Conservation (phyloP, 2,113 vertebrate genomes). For the Pollachius pollachius region DNA sequence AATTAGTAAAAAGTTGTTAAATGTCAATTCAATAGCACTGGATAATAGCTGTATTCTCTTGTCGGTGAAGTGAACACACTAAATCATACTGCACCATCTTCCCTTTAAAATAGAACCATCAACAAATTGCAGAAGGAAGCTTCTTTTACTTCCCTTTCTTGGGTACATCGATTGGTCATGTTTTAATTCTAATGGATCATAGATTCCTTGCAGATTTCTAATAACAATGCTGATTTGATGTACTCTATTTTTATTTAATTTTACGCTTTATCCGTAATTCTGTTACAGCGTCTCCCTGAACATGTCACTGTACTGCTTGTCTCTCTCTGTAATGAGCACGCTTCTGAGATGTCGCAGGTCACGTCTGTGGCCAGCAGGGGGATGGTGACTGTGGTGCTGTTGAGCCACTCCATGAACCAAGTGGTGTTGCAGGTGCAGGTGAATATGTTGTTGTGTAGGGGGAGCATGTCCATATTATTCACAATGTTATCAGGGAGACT, state of each 20-base stretch:
- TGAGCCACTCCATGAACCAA: conserved; percentile 92
- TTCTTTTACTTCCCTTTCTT: too few relatives aligned
- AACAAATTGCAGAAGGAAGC: too few relatives aligned
- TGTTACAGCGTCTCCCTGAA: conserved; percentile 84
- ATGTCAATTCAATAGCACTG: too few relatives aligned
- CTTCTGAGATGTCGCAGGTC: conserved; percentile 81
- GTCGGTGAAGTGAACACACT: too few relatives aligned
- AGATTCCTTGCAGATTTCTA: too few relatives aligned
- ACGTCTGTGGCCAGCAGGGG: conserved; percentile 86
- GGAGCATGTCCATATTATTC: conserved; percentile 72
- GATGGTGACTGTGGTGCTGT: conserved; percentile 84
- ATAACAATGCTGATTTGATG: too few relatives aligned
- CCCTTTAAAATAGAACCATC: too few relatives aligned
- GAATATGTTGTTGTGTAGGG: conserved; percentile 85
- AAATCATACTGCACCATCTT: neutral
- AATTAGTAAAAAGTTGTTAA: too few relatives aligned
- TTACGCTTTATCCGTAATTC: neutral
- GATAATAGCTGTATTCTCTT: too few relatives aligned
- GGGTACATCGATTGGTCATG: too few relatives aligned
- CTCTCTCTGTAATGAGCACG: conserved; percentile 77
- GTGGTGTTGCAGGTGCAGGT: conserved; percentile 86
- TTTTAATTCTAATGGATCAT: too few relatives aligned
- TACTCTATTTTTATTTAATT: too few relatives aligned
- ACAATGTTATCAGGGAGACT: conserved; percentile 86
- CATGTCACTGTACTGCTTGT: conserved; percentile 80